phyloP scores from a whole-genome alignment of 1,140 invertebrate species.

The Bombus huntii region DNA sequence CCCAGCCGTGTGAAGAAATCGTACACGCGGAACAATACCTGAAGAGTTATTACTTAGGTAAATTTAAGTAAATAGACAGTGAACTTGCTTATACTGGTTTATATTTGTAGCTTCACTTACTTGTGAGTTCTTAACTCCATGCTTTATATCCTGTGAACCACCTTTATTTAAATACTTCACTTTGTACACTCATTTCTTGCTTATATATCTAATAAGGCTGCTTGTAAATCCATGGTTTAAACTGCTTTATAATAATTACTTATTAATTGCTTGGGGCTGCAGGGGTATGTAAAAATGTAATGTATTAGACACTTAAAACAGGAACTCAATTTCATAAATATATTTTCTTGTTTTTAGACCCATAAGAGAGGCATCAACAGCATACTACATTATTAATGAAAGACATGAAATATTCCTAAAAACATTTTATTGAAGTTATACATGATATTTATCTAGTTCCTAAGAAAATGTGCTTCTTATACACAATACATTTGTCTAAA shows the following conservation, averaged over 20 bases:
- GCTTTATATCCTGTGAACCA: constrained; percentile 16
- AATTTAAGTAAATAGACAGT: constrained; percentile 69
- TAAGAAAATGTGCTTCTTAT: constrained; percentile 36
- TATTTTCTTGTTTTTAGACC: constrained; percentile 65
- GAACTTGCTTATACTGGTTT: constrained; percentile 41
- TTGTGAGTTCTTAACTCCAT: constrained; percentile 33
- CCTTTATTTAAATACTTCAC: constrained; percentile 20
- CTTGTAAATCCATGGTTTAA: constrained; percentile 11
- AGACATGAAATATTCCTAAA: constrained; percentile 48
- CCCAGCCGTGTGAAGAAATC: constrained; percentile 80
- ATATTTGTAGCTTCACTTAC: constrained; percentile 42
- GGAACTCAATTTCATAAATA: constrained; percentile 2
- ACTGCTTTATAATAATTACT: constrained; percentile 12
- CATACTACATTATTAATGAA: constrained; percentile 35
- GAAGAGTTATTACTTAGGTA: constrained; percentile 80
- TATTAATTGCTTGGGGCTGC: constrained; percentile 23
- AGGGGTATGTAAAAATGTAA: constrained; percentile 34
- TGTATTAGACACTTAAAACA: not conserved
- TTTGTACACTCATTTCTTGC: constrained; percentile 16
- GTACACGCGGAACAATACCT: constrained; percentile 79
- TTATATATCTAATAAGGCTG: constrained; percentile 40
- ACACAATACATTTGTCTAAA: constrained; percentile 20
- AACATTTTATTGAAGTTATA: constrained; percentile 63
- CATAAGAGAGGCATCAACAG: constrained; percentile 46
- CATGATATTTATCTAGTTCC: constrained; percentile 45